phyloP scores from a whole-genome alignment of 2,888 invertebrate genomes.

The Podabrus alpinus region DNA sequence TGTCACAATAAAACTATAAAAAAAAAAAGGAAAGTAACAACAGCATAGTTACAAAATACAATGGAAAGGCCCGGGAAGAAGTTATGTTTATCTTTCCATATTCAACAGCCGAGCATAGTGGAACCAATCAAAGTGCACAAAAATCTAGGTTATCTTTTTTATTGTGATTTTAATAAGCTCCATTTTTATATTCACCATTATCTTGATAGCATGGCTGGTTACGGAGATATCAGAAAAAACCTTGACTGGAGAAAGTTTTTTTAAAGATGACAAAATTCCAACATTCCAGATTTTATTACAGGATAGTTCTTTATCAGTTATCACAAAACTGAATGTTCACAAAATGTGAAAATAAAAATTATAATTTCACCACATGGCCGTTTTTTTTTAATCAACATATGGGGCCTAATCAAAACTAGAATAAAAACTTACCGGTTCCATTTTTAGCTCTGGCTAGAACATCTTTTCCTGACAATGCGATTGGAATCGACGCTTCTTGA shows the following conservation, averaged over 20 bases:
- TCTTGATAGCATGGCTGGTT: neutral
- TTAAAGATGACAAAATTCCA: too few species aligned
- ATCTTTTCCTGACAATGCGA: slow-evolving; percentile 96
- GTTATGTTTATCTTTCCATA: too few species aligned
- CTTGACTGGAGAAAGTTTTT: too few species aligned
- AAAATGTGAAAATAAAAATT: neutral
- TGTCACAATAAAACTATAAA: too few species aligned
- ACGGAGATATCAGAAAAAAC: neutral
- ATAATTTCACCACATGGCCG: neutral
- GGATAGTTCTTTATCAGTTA: neutral
- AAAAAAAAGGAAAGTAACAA: too few species aligned
- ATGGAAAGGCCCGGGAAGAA: too few species aligned
- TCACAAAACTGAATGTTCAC: neutral
- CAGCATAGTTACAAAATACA: too few species aligned
- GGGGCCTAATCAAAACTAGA: neutral
- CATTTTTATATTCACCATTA: neutral
- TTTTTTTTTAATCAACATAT: neutral
- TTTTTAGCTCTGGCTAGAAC: slow-evolving; percentile 98
- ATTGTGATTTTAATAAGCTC: too few species aligned
- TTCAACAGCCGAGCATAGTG: too few species aligned
- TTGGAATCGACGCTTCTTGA: slow-evolving; percentile 98
- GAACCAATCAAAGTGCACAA: too few species aligned
- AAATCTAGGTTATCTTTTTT: too few species aligned
- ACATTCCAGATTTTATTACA: neutral
- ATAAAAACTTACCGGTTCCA: slow-evolving; percentile 74